Base-by-base conservation (phyloP, 2,797 vertebrate species). In the Clangula hyemalis region DNA sequence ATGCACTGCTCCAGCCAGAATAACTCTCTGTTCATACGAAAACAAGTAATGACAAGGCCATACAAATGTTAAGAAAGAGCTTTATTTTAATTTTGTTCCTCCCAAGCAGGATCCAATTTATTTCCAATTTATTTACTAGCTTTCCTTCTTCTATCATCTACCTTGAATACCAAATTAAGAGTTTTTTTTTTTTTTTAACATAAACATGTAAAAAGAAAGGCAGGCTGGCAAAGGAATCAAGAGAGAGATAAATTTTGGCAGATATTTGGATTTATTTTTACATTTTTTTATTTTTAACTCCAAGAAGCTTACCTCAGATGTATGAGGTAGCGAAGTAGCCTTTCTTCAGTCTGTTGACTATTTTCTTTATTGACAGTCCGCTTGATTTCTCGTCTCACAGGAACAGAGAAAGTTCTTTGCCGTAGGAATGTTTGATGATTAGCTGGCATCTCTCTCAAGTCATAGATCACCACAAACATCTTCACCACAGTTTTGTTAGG, bases 401-500 rank as follows among this genome's bases (percentile, higher is more conserved):
- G 99, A 98, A 99, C 99, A 96, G 99, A 99, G 96, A 99, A 99
- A 49, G 99, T 99, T 98, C 99, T 99, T 98, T 99, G 99, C 95
- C 99, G 98, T 90, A 99, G 98, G 98, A 99, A 99, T 98, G 99
- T 99, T 98, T 99, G 99, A 98, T 99, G 99, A 98, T 99, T 98
- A 95, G 99, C 98, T 97, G 99, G 99, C 99, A 99, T 99, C 96
- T 98, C 98, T 98, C 99, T 98, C 96, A 99, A 98, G 97, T 99
- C 99, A 87, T 99, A 99, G 97, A 99, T 98, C 98, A 99, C 99
- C 97, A 99, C 99, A 98, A 99, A 99, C 99, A 99, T 99, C 98
- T 99, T 99, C 97, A 99, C 99, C 98, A 99, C 99, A 76, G 99
- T 99, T 98, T 99, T 99, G 98, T 99, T 99, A 95, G 99, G 99